Evolutionary conservation across 1,140 invertebrate species (phyloP).

Genomic region (Phenacoccus solenopsis): DNA sequence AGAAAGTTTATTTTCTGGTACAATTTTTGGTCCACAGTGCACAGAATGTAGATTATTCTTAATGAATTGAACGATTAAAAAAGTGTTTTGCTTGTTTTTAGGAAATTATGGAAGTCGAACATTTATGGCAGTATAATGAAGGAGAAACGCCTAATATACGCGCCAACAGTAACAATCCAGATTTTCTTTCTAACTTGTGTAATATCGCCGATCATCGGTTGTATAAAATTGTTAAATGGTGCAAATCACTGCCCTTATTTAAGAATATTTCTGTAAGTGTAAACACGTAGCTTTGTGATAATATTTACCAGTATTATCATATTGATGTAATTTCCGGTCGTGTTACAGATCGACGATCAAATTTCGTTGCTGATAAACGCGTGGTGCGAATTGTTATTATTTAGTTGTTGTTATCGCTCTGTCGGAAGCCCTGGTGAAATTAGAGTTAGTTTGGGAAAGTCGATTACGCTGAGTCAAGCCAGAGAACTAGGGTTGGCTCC

Average conservation of each 20-base stretch:
- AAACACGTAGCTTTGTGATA: neutral
- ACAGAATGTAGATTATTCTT: no score
- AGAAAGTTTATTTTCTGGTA: no score
- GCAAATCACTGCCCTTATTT: conserved; percentile 90
- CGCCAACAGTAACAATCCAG: conserved; percentile 29
- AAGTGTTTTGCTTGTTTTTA: no score
- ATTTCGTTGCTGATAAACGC: conserved; percentile 92
- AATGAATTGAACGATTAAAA: no score
- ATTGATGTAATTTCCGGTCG: neutral
- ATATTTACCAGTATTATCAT: neutral
- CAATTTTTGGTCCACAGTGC: no score
- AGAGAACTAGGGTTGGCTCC: conserved; percentile 54
- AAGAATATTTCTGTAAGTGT: conserved; percentile 77
- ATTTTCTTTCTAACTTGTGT: conserved; percentile 76
- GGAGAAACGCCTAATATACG: conserved; percentile 39
- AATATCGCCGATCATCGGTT: conserved; percentile 88
- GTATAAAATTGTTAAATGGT: conserved; percentile 98
- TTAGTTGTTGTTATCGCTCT: conserved; percentile 83
- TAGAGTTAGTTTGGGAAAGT: conserved; percentile 59
- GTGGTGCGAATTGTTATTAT: conserved; percentile 88
- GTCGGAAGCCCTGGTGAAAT: conserved; percentile 77
- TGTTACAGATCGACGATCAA: conserved; percentile 79
- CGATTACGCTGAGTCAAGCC: conserved; percentile 61
- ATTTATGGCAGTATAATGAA: conserved; percentile 75
- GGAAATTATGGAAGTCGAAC: conserved; percentile 90